Percentiles rank a stretch among this genome's conserved stretches.
Evolutionary conservation across 2,888 invertebrate genomes (phyloP).

Genomic region (Gymnosoma rotundatum): DNA sequence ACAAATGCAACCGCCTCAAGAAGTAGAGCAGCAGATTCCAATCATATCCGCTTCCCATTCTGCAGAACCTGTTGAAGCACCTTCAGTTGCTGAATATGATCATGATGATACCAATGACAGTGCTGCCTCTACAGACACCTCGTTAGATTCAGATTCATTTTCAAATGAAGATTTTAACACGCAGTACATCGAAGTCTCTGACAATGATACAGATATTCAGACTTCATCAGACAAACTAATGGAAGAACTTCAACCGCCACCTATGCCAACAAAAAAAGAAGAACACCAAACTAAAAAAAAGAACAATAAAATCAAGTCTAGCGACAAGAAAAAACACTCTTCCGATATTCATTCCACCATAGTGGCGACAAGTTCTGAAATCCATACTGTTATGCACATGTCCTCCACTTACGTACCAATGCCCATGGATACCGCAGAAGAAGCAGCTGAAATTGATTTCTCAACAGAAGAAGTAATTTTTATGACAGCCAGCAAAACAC

Average conservation of each 20-base stretch:
- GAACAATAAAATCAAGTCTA: conserved; percentile 76
- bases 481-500: conserved; percentile 79
- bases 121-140: conserved; percentile 75
- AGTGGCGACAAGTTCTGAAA: conserved; percentile 79
- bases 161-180: conserved; percentile 78
- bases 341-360: conserved; percentile 76
- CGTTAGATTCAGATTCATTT: conserved; percentile 78
- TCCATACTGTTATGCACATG: conserved; percentile 76
- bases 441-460: conserved; percentile 74
- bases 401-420: conserved; percentile 78
- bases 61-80: conserved; percentile 30
- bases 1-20: conserved; percentile 76
- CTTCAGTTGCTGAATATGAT: conserved; percentile 43
- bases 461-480: conserved; percentile 80
- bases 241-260: conserved; percentile 71
- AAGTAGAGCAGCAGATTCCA: conserved; percentile 71
- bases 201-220: conserved; percentile 74
- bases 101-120: conserved; percentile 67
- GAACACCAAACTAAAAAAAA: conserved; percentile 78
- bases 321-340: conserved; percentile 73
- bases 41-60: conserved; percentile 31
- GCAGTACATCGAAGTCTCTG: conserved; percentile 79
- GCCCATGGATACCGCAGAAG: conserved; percentile 76
- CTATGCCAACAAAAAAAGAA: conserved; percentile 75
- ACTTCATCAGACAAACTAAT: conserved; percentile 70